phyloP scores from a whole-genome alignment of 1,140 invertebrate species.

The Chironomus tepperi region DNA sequence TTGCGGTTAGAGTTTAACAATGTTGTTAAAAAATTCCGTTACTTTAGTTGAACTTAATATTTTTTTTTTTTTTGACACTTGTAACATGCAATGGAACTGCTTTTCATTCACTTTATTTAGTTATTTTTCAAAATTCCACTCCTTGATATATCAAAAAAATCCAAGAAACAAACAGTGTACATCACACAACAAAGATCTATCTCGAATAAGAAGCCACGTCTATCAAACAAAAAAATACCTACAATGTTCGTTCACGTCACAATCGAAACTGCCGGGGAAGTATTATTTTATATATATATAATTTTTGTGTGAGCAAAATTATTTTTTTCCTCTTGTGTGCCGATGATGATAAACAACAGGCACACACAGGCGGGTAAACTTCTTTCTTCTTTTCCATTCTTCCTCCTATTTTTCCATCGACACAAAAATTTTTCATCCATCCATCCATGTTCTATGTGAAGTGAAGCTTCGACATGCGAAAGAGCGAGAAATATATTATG shows the following conservation, averaged over 20 bases:
- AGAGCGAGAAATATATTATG: too few species aligned
- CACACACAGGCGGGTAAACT: not conserved
- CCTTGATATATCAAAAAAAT: not conserved
- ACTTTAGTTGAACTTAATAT: too few species aligned
- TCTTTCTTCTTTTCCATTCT: not conserved
- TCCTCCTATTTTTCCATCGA: not conserved
- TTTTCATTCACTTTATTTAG: too few species aligned
- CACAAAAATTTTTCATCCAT: not conserved
- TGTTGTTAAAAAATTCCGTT: too few species aligned
- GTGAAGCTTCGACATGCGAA: too few species aligned
- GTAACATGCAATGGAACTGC: too few species aligned
- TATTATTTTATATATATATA: not conserved
- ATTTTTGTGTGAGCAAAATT: not conserved
- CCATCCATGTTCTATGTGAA: too few species aligned
- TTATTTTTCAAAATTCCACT: not conserved
- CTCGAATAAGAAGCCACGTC: not conserved
- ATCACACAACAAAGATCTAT: too few species aligned
- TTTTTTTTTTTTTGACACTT: too few species aligned
- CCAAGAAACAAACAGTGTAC: too few species aligned
- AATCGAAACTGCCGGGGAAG: not conserved
- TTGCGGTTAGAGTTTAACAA: too few species aligned
- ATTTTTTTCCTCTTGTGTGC: not conserved
- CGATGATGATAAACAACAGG: conserved; percentile 7
- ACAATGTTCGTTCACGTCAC: not conserved
- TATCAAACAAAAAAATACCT: not conserved